These are phyloP conservation scores for Trachythela sp. DNA, from an alignment of 64 coral and sea anemone species.

Conservation along the genomic window DNA sequence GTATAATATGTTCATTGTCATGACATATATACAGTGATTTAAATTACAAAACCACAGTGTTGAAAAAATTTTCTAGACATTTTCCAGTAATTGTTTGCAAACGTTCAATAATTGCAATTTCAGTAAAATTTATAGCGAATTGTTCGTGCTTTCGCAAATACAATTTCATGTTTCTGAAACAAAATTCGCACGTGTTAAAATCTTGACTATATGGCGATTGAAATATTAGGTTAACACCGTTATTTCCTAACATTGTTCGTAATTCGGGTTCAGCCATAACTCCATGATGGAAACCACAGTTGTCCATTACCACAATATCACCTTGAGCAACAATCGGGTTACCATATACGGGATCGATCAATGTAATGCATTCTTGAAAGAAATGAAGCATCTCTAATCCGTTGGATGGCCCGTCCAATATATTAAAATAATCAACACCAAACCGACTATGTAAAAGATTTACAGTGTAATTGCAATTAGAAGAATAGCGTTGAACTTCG, in stretches of 20 bases:
- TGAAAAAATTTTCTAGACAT: conserved; percentile 26
- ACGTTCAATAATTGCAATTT: conserved; percentile 42
- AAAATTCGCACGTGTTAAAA: conserved; percentile 27
- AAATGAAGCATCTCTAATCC: conserved; percentile 33
- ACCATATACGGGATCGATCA: not conserved
- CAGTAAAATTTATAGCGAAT: conserved; percentile 31
- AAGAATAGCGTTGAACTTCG: conserved; percentile 57
- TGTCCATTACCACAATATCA: conserved; percentile 54
- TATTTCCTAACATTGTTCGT: not conserved
- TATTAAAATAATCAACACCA: conserved; percentile 54
- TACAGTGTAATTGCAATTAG: too few species aligned
- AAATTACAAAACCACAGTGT: conserved; percentile 27
- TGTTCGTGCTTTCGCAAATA: conserved; percentile 28
- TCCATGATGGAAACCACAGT: conserved; percentile 39
- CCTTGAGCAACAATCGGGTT: conserved; percentile 15
- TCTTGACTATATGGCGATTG: conserved; percentile 31
- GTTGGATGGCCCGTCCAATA: conserved; percentile 59
- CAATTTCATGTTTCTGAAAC: conserved; percentile 31
- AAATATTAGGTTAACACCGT: conserved; percentile 4
- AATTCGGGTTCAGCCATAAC: not conserved
- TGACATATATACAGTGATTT: too few species aligned
- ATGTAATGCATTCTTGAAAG: conserved; percentile 36
- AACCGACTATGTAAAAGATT: conserved; percentile 53
- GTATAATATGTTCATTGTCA: too few species aligned
- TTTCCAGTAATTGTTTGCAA: conserved; percentile 16